Conservation (phyloP, 2,888 invertebrate genomes). For the Gibbula magus region DNA sequence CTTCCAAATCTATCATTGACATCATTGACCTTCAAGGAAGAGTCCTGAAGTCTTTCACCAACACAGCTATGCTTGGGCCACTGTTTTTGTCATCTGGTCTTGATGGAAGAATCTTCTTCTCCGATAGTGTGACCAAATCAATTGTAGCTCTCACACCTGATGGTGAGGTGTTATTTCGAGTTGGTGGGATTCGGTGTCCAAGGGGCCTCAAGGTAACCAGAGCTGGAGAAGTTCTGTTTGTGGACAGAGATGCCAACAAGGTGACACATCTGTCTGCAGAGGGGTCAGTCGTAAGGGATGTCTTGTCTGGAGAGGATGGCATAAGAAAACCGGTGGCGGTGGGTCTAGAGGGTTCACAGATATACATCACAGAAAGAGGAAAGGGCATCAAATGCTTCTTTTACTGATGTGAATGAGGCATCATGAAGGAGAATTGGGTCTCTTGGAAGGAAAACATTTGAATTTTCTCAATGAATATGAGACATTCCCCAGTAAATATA, state of each 20-base stretch:
- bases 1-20: no score
- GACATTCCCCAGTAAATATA: no score
- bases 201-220: background rate
- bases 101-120: background rate
- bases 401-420: background rate
- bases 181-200: background rate
- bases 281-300: background rate
- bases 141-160: background rate
- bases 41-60: background rate
- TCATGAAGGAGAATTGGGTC: no score
- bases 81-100: background rate
- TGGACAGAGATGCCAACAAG: background rate
- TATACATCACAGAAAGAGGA: background rate
- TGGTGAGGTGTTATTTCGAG: background rate
- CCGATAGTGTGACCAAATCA: background rate
- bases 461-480: no score
- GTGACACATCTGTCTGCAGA: background rate
- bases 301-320: background rate
- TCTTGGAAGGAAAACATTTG: no score
- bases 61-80: background rate
- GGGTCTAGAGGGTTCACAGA: background rate
- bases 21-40: background rate
- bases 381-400: background rate
- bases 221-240: background rate
- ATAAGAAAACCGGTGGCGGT: background rate